phyloP scores from a whole-genome alignment of 2,888 invertebrate genomes.

The Pristionchus fissidentatus region DNA sequence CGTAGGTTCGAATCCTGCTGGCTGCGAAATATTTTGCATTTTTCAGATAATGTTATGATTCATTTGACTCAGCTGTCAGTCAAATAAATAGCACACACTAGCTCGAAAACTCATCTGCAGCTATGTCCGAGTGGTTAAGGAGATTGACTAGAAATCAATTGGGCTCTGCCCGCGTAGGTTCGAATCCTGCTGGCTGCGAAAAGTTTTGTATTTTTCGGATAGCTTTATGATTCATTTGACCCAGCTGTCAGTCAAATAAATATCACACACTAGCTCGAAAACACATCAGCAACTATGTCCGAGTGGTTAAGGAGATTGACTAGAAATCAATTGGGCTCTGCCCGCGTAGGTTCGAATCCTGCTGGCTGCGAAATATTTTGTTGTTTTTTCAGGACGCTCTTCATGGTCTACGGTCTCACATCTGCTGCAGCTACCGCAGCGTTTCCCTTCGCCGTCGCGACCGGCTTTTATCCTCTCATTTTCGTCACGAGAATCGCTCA shows the following conservation, averaged over 20 bases:
- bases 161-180: constrained; percentile 68
- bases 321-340: constrained; percentile 71
- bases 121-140: constrained; percentile 67
- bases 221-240: too few relatives aligned
- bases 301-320: constrained; percentile 69
- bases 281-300: constrained; percentile 53
- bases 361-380: constrained; percentile 49
- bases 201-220: too few relatives aligned
- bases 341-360: constrained; percentile 69
- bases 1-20: constrained; percentile 62
- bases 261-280: neutral
- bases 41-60: too few relatives aligned
- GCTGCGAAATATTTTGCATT: constrained; percentile 57
- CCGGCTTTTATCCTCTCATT: constrained; percentile 14
- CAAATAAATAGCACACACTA: neutral
- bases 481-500: constrained; percentile 32
- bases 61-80: too few relatives aligned
- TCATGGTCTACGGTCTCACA: constrained; percentile 41
- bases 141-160: constrained; percentile 71
- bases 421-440: constrained; percentile 22
- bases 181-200: constrained; percentile 62
- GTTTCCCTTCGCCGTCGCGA: constrained; percentile 40
- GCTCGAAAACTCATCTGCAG: neutral
- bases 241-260: too few relatives aligned
- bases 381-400: constrained; percentile 13